These are phyloP conservation scores for Melanerpes aurifrons DNA, from an alignment of 2,113 vertebrate genomes.

Conservation along the genomic window DNA sequence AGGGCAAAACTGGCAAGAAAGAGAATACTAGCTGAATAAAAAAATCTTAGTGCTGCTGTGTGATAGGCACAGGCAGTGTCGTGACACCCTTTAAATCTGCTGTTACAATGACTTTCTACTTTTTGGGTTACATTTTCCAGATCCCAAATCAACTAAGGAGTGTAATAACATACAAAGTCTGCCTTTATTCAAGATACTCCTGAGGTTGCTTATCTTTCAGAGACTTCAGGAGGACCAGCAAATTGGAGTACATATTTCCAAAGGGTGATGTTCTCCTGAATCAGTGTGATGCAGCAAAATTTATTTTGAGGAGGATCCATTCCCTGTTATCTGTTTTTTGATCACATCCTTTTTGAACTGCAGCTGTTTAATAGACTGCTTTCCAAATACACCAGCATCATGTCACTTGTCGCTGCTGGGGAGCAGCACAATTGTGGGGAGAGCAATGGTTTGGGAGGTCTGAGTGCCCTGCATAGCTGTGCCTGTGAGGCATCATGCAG, in stretches of 20 bases:
- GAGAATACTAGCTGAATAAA: neutral
- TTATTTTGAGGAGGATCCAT: neutral
- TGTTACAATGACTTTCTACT: neutral
- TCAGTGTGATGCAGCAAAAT: rapidly evolving
- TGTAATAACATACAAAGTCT: neutral
- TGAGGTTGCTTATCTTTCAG: neutral
- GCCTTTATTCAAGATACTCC: neutral
- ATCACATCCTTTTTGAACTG: neutral
- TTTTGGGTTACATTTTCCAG: neutral
- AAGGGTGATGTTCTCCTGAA: neutral
- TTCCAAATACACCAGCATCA: rapidly evolving
- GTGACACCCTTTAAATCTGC: neutral
- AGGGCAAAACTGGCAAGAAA: neutral
- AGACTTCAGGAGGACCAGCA: rapidly evolving
- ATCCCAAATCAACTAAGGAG: neutral
- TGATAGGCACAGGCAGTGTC: neutral
- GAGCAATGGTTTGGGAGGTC: neutral
- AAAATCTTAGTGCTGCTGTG: neutral
- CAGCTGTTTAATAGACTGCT: neutral
- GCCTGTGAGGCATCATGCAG: rapidly evolving
- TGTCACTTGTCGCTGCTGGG: neutral
- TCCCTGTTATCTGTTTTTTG: neutral
- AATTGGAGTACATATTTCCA: rapidly evolving
- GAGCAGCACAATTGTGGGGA: rapidly evolving
- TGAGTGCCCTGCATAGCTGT: neutral